Conservation (phyloP, 1,140 invertebrate genomes). For the Hylaeus volcanicus region DNA sequence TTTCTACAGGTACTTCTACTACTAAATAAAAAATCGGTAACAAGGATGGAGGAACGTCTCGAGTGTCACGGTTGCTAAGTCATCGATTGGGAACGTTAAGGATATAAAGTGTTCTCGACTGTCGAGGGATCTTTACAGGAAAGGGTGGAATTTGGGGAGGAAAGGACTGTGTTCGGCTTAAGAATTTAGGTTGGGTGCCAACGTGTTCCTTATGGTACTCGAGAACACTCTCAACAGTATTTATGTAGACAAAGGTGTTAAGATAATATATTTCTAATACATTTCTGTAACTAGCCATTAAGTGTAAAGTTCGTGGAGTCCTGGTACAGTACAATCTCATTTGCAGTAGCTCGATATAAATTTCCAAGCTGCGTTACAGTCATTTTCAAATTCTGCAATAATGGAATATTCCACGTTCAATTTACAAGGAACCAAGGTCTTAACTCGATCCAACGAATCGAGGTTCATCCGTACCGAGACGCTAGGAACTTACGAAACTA, state of each 20-base stretch:
- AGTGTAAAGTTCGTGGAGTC: not conserved
- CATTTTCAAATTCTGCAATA: no score
- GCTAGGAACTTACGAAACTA: not conserved
- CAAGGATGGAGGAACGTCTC: constrained; percentile 1
- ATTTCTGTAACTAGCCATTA: not conserved
- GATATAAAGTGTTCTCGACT: not conserved
- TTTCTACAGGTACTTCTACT: constrained; percentile 74
- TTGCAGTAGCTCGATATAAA: not conserved
- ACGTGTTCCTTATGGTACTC: not conserved
- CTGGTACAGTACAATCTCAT: not conserved
- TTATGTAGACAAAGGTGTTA: constrained; percentile 3
- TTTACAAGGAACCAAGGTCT: no score
- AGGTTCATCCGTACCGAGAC: not conserved
- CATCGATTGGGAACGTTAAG: not conserved
- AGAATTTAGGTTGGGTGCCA: not conserved
- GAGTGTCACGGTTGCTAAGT: constrained; percentile 2
- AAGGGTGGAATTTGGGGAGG: not conserved
- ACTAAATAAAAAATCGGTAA: constrained; percentile 27
- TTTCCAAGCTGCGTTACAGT: no score
- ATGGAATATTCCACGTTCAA: no score
- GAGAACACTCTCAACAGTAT: constrained; percentile 7
- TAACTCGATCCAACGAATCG: no score
- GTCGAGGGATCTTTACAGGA: not conserved
- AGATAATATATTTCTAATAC: constrained; percentile 16
- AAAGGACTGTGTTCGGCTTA: not conserved